Percentiles rank a stretch among this genome's conserved stretches.
phyloP scores from a whole-genome alignment of 2,113 vertebrate species.

The Leptocoma aspasia region DNA sequence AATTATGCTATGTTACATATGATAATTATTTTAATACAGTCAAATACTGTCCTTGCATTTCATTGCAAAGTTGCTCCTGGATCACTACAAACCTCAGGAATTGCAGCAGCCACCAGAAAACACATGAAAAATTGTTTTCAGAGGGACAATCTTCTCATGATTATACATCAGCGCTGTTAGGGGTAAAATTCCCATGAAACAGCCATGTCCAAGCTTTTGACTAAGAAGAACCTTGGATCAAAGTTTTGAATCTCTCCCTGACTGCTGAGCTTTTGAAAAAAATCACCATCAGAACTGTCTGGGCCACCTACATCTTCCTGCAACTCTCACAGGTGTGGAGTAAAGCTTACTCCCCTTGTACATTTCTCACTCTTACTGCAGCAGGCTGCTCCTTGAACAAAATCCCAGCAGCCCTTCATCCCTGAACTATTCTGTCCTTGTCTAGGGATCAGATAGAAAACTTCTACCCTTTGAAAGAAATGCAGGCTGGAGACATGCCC shows the following conservation, averaged over 20 bases:
- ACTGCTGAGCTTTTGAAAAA: neutral
- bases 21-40: neutral
- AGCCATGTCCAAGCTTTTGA: neutral
- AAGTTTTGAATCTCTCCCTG: neutral
- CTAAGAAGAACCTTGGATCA: neutral
- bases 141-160: neutral
- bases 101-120: neutral
- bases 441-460: neutral
- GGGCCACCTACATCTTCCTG: neutral
- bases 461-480: neutral
- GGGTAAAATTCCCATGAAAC: neutral
- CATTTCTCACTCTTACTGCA: neutral
- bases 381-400: neutral
- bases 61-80: neutral
- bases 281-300: neutral
- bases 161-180: neutral
- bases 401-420: neutral
- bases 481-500: neutral
- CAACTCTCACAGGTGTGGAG: neutral
- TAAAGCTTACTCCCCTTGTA: neutral
- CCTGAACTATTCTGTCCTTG: neutral
- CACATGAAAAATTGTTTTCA: neutral
- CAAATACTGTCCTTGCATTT: neutral
- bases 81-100: neutral
- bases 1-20: neutral